These are phyloP conservation scores for Athripsodes cinereus DNA, from an alignment of 2,888 invertebrate genomes.

Conservation along the genomic window DNA sequence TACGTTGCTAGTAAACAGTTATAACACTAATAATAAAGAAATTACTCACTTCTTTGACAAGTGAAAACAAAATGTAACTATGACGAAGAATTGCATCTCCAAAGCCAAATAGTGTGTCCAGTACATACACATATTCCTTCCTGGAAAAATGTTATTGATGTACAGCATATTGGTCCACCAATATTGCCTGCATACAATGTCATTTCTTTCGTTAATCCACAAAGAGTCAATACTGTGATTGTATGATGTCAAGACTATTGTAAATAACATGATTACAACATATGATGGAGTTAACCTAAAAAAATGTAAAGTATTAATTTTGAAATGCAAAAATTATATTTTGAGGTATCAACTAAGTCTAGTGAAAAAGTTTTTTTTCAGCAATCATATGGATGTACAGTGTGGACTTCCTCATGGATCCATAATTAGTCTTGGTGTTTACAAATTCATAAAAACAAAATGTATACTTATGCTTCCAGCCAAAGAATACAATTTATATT, in stretches of 20 bases:
- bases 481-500: no score
- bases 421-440: no score
- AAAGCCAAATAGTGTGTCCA: constrained; percentile 40
- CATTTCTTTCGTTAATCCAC: constrained; percentile 35
- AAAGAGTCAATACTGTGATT: constrained; percentile 36
- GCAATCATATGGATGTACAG: no score
- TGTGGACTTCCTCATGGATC: no score
- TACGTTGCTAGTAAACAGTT: no score
- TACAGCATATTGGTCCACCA: constrained; percentile 43
- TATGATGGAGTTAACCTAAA: constrained; percentile 44
- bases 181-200: constrained; percentile 39
- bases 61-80: constrained; percentile 7
- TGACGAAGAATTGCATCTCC: constrained; percentile 25
- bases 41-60: constrained; percentile 17
- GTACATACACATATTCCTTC: constrained; percentile 35
- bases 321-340: no score
- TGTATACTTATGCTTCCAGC: no score
- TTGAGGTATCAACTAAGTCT: no score
- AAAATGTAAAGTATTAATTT: constrained; percentile 12
- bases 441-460: no score
- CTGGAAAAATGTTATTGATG: constrained; percentile 31
- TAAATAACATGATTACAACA: constrained; percentile 36
- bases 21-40: neutral
- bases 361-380: no score
- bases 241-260: constrained; percentile 36